phyloP scores from a whole-genome alignment of 2,113 vertebrate genomes.

The Salvator merianae region DNA sequence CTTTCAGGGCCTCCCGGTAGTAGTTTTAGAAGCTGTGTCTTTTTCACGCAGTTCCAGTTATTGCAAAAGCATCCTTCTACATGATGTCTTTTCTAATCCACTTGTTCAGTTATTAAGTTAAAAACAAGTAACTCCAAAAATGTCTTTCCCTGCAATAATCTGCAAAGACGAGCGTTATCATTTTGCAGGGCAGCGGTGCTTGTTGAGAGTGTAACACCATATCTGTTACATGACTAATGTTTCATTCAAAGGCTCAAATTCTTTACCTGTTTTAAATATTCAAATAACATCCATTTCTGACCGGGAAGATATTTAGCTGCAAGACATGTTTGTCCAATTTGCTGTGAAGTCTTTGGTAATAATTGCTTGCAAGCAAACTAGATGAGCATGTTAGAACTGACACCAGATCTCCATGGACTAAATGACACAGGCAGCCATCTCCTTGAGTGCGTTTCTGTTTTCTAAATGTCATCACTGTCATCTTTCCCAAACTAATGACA shows the following conservation, averaged over 20 bases:
- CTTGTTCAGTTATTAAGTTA: not conserved
- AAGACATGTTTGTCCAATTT: not conserved
- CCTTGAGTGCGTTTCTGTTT: not conserved
- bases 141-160: slow-evolving; percentile 21
- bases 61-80: slow-evolving; percentile 1
- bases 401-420: rapidly evolving
- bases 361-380: not conserved
- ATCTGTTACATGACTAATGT: slow-evolving; percentile 60
- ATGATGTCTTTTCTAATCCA: slow-evolving; percentile 4
- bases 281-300: slow-evolving; percentile 45
- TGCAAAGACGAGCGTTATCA: slow-evolving; percentile 24
- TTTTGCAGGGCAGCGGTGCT: not conserved
- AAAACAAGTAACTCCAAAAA: slow-evolving; percentile 35
- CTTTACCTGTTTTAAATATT: slow-evolving; percentile 60
- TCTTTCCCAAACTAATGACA: not conserved
- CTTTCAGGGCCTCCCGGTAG: slow-evolving; percentile 57
- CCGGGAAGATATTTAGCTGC: not conserved
- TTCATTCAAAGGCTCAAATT: slow-evolving; percentile 68
- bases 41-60: not conserved
- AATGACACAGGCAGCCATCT: not conserved
- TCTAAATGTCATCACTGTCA: slow-evolving; percentile 49
- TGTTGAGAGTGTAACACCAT: slow-evolving; percentile 65
- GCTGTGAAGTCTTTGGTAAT: too few species aligned
- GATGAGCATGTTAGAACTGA: rapidly evolving
- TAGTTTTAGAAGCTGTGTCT: not conserved